These are phyloP conservation scores for Hydrozoanthus tunicans DNA, from an alignment of 64 coral and sea anemone species.

Conservation along the genomic window DNA sequence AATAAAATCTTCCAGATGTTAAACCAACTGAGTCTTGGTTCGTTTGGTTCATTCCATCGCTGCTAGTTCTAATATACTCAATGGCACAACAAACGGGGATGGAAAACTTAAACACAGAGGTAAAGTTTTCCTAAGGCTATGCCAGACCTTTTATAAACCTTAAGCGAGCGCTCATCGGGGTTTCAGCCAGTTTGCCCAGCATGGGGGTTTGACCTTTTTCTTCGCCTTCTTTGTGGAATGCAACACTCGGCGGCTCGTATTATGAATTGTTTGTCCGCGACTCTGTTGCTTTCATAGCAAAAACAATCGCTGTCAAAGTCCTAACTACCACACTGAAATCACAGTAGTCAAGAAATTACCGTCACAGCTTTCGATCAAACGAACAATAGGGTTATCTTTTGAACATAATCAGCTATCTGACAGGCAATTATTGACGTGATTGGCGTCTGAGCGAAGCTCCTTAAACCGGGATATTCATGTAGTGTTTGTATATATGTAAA, in stretches of 20 bases:
- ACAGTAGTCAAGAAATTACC: conserved; percentile 19
- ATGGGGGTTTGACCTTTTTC: conserved; percentile 56
- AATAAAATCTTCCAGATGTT: conserved; percentile 64
- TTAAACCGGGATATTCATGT: conserved; percentile 17
- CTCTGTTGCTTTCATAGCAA: neutral
- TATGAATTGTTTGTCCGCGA: conserved; percentile 4
- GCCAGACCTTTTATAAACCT: neutral
- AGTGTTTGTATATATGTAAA: conserved; percentile 23
- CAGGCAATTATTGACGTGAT: conserved; percentile 56
- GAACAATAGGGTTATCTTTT: conserved; percentile 64
- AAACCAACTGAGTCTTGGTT: neutral
- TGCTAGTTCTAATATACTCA: neutral
- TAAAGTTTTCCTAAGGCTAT: conserved; percentile 39
- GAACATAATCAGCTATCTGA: conserved; percentile 55
- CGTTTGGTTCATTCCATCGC: conserved; percentile 24
- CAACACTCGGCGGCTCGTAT: neutral
- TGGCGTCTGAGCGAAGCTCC: conserved; percentile 36
- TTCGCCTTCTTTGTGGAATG: conserved; percentile 34
- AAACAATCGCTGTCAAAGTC: neutral
- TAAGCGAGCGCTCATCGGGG: neutral
- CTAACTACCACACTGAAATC: conserved; percentile 1
- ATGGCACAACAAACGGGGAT: conserved; percentile 3
- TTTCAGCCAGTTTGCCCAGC: conserved; percentile 34
- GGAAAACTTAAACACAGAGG: conserved; percentile 18
- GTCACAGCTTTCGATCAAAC: conserved; percentile 7